phyloP scores from a whole-genome alignment of 2,113 vertebrate species.

The Dunckerocampus dactyliophorus region DNA sequence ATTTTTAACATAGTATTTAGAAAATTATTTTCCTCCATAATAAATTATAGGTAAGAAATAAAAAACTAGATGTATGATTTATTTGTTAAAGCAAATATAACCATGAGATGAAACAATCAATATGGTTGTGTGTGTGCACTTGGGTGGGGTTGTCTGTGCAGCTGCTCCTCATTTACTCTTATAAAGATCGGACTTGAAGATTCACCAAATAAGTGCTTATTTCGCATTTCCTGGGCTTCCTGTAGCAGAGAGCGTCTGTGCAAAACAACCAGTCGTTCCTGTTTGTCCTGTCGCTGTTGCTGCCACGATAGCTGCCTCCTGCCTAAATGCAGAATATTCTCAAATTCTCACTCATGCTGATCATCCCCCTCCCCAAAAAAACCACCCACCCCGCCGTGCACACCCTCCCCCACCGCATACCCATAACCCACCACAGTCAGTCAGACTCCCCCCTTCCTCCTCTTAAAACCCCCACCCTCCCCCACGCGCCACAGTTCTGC shows the following conservation, averaged over 20 bases:
- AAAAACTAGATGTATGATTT: too few species aligned
- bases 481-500: conserved; percentile 34
- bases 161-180: conserved; percentile 43
- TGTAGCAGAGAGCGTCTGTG: neutral
- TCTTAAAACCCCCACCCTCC: conserved; percentile 23
- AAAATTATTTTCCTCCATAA: too few species aligned
- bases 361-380: conserved; percentile 13
- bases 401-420: conserved; percentile 26
- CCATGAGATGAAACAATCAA: conserved; percentile 26
- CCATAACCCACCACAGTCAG: neutral
- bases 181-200: conserved; percentile 21
- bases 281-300: conserved; percentile 19
- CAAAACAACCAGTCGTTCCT: conserved; percentile 23
- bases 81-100: neutral
- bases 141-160: conserved; percentile 32
- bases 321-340: conserved; percentile 39
- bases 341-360: conserved; percentile 48
- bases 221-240: conserved; percentile 5
- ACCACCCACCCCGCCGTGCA: conserved; percentile 22
- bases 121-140: conserved; percentile 10
- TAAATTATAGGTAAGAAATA: too few species aligned
- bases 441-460: neutral
- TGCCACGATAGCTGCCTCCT: conserved; percentile 4
- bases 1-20: too few species aligned
- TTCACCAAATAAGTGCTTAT: conserved; percentile 28